Percentiles rank a stretch among this genome's conserved stretches.
Evolutionary conservation across 37 sponge, comb jelly and placozoan genomes (phyloP).

Genomic region (Spongilla lacustris): DNA sequence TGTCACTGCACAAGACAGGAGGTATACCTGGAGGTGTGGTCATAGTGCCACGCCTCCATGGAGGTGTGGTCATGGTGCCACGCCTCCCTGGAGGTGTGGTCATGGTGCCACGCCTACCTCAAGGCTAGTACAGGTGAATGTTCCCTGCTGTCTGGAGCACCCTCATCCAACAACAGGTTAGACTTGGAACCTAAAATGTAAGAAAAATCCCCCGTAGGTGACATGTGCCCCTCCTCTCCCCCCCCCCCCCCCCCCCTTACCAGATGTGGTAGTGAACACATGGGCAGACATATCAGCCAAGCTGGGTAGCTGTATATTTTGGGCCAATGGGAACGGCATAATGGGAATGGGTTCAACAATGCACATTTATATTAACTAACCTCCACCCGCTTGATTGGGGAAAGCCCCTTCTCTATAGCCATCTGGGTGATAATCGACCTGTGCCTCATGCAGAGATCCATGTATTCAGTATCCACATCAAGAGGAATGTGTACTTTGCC

Average conservation of each 20-base stretch:
- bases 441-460: conserved; percentile 16
- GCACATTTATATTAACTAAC: background rate
- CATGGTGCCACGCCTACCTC: background rate
- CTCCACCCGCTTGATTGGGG: background rate
- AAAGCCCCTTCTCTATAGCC: conserved; percentile 2
- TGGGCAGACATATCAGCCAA: conserved; percentile 17
- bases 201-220: background rate
- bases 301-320: conserved; percentile 25
- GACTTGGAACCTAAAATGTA: conserved; percentile 48
- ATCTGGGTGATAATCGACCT: conserved; percentile 7
- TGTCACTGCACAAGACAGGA: background rate
- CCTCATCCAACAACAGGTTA: conserved; percentile 38
- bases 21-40: background rate
- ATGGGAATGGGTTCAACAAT: background rate
- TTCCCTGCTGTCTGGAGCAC: background rate
- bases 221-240: background rate
- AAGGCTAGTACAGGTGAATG: background rate
- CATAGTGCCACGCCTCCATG: no score
- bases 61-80: background rate
- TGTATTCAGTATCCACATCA: conserved; percentile 5
- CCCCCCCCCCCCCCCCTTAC: background rate
- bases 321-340: background rate
- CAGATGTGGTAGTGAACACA: background rate
- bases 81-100: background rate
- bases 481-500: conserved; percentile 1